These are phyloP conservation scores for Penaeus indicus DNA, from an alignment of 1,140 invertebrate species.

Conservation along the genomic window DNA sequence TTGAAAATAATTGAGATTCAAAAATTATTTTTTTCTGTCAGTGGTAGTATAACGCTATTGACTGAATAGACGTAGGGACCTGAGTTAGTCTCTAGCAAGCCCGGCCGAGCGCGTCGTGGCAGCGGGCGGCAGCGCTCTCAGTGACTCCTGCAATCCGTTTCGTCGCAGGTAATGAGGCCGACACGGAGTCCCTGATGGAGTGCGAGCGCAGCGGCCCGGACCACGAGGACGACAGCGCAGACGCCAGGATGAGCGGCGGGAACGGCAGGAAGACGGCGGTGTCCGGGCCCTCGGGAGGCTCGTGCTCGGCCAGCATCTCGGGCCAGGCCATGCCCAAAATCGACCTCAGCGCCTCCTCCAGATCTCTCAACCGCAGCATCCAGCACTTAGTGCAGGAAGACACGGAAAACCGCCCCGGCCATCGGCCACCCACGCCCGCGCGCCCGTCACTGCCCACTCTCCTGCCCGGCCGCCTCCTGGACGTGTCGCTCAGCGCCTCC, in stretches of 20 bases:
- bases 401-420: slow-evolving; percentile 35
- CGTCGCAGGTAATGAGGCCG: slow-evolving; percentile 57
- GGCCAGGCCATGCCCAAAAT: slow-evolving; percentile 49
- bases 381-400: slow-evolving; percentile 49
- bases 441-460: slow-evolving; percentile 57
- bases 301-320: background rate
- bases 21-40: no score
- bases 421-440: slow-evolving; percentile 58
- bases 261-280: slow-evolving; percentile 14
- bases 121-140: no score
- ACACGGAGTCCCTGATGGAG: slow-evolving; percentile 61
- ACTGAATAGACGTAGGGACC: no score
- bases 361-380: slow-evolving; percentile 51
- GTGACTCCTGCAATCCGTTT: background rate
- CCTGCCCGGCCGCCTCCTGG: slow-evolving; percentile 37
- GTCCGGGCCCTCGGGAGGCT: background rate
- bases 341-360: slow-evolving; percentile 4
- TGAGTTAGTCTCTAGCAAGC: no score
- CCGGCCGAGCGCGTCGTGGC: no score
- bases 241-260: background rate
- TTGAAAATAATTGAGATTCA: no score
- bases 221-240: background rate
- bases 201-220: background rate
- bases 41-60: no score
- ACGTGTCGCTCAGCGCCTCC: slow-evolving; percentile 40